Evolutionary conservation across 2,888 invertebrate species (phyloP).

Genomic region (Volucella inflata): DNA sequence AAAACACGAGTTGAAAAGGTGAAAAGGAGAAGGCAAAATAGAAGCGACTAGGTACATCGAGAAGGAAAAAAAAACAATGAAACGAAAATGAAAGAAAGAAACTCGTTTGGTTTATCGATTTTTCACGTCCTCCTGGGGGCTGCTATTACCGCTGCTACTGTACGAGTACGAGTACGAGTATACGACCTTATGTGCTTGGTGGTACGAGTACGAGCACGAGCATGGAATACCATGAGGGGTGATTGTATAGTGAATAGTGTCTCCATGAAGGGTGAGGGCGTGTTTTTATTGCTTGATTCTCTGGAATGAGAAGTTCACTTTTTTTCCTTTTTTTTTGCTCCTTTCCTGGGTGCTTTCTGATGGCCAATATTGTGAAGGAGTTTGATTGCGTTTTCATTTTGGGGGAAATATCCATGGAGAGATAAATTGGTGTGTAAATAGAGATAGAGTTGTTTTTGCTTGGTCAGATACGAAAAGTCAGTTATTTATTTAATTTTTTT

Average conservation of each 20-base stretch:
- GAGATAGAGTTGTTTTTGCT: not conserved
- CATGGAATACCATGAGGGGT: conserved; percentile 43
- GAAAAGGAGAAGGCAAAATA: not conserved
- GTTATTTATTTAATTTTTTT: conserved; percentile 6
- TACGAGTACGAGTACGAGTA: not conserved
- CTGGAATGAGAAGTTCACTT: conserved; percentile 51
- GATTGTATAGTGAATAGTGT: not conserved
- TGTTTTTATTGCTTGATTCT: conserved; percentile 52
- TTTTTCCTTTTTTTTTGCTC: not conserved
- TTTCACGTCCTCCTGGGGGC: conserved; percentile 33
- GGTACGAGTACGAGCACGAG: not conserved
- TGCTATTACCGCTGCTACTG: conserved; percentile 8
- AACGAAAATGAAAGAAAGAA: not conserved
- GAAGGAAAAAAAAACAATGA: not conserved
- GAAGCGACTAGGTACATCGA: not conserved
- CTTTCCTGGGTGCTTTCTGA: conserved; percentile 17
- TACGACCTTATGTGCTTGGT: conserved; percentile 52
- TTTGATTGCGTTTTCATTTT: conserved; percentile 23
- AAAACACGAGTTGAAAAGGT: conserved; percentile 48
- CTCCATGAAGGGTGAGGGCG: not conserved
- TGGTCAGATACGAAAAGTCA: not conserved
- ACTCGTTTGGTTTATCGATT: conserved; percentile 51
- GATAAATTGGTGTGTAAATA: not conserved
- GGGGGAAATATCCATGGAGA: not conserved
- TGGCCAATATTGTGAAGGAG: conserved; percentile 41